A percentile compares a stretch with the other conserved stretches of the same genome.
Evolutionary conservation across 2,113 vertebrate genomes (phyloP).

Genomic region (Nycticorax nycticorax): DNA sequence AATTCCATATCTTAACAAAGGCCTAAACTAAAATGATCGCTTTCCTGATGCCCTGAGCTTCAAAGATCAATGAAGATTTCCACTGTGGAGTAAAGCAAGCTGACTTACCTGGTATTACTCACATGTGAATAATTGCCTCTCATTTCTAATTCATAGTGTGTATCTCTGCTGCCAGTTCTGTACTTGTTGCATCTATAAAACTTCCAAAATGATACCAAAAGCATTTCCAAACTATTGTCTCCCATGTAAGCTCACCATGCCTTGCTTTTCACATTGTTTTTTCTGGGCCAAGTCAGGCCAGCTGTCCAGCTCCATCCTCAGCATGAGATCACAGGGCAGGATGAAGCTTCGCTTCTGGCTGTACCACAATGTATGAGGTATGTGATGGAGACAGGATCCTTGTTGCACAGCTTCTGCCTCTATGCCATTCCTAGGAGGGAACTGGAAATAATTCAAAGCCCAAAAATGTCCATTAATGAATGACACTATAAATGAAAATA

Average conservation of each 20-base stretch:
- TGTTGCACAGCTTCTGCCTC: not conserved
- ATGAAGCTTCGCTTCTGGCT: not conserved
- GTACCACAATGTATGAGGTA: not conserved
- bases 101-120: not conserved
- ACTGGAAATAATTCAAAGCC: not conserved
- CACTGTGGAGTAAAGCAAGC: not conserved
- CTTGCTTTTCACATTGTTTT: not conserved
- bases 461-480: not conserved
- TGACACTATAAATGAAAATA: not conserved
- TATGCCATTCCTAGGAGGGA: not conserved
- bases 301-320: not conserved
- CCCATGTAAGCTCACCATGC: fast-evolving
- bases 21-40: not conserved
- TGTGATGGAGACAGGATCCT: fast-evolving
- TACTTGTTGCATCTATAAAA: not conserved
- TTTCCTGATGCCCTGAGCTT: not conserved
- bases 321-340: not conserved
- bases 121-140: not conserved
- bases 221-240: not conserved
- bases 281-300: not conserved
- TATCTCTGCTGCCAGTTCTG: not conserved
- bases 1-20: not conserved
- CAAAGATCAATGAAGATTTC: not conserved
- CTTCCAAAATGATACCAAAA: not conserved
- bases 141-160: not conserved